These are phyloP conservation scores for Neosilurus hyrtlii DNA, from an alignment of 2,797 vertebrate genomes.

Conservation along the genomic window DNA sequence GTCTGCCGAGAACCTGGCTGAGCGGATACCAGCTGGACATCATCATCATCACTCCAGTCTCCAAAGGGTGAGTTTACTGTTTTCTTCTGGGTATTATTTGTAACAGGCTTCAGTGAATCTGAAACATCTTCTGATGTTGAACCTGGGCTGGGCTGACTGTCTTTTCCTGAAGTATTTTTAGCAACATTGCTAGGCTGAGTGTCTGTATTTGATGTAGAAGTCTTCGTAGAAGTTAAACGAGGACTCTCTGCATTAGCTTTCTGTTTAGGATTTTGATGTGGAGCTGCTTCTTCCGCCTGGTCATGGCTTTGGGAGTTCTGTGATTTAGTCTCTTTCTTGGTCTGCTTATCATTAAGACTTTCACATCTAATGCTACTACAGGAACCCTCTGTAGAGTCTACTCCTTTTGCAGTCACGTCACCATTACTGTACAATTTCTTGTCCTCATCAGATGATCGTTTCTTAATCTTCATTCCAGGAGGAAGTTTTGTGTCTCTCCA, in stretches of 20 bases:
- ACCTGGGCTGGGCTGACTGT: neutral
- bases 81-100: neutral
- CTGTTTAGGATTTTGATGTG: neutral
- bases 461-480: constrained; percentile 67
- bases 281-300: neutral
- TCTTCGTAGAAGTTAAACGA: constrained; percentile 26
- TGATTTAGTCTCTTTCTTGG: constrained; percentile 1
- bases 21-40: constrained; percentile 64
- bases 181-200: neutral
- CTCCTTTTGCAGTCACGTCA: neutral
- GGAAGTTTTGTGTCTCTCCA: constrained; percentile 64
- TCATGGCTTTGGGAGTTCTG: constrained; percentile 8
- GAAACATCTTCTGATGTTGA: constrained; percentile 21
- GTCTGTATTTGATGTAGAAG: constrained; percentile 12
- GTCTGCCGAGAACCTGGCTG: constrained; percentile 61
- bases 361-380: neutral
- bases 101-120: constrained; percentile 25
- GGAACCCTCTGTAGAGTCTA: neutral
- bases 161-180: constrained; percentile 12
- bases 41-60: constrained; percentile 54
- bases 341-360: constrained; percentile 13
- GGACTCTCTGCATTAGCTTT: neutral
- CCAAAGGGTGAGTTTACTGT: constrained; percentile 17
- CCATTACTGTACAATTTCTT: constrained; percentile 47
- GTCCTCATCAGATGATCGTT: constrained; percentile 62